A percentile compares a stretch with the other conserved stretches of the same genome.
Conservation (phyloP, 2,113 vertebrate genomes). For the Elaphurus davidianus region DNA sequence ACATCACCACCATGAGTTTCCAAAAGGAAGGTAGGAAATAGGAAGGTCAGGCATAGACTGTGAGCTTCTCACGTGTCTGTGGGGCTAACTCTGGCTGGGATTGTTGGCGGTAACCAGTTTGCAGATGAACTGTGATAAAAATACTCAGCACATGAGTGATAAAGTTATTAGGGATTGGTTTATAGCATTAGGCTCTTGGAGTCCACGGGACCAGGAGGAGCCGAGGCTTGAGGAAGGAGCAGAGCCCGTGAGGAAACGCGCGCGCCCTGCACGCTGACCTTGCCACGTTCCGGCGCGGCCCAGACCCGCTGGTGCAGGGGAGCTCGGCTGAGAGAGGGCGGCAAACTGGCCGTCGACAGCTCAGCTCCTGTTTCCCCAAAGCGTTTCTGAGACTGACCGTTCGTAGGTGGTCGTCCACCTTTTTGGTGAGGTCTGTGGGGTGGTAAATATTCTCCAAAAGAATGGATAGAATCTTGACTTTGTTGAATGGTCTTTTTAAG, state of each 20-base stretch:
- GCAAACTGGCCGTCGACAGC: not conserved
- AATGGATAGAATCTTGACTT: not conserved
- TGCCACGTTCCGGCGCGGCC: accelerated
- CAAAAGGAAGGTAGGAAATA: not conserved
- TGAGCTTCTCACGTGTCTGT: not conserved
- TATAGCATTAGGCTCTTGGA: not conserved
- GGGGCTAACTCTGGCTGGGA: not conserved
- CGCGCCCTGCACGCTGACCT: not conserved
- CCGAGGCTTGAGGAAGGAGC: not conserved
- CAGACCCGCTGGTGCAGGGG: accelerated
- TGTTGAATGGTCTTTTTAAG: not conserved
- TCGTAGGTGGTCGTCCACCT: not conserved
- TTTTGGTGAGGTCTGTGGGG: not conserved
- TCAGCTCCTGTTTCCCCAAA: not conserved
- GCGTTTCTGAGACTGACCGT: not conserved
- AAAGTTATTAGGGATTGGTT: not conserved
- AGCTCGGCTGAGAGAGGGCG: not conserved
- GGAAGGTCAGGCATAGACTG: not conserved
- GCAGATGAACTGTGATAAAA: not conserved
- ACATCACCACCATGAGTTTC: not conserved
- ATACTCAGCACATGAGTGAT: not conserved
- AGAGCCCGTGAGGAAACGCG: not conserved
- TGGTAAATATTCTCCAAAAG: not conserved
- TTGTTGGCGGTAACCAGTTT: not conserved
- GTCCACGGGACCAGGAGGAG: accelerated